Evolutionary conservation across 2,888 invertebrate species (phyloP).

Genomic region (Caenorhabditis sp.): DNA sequence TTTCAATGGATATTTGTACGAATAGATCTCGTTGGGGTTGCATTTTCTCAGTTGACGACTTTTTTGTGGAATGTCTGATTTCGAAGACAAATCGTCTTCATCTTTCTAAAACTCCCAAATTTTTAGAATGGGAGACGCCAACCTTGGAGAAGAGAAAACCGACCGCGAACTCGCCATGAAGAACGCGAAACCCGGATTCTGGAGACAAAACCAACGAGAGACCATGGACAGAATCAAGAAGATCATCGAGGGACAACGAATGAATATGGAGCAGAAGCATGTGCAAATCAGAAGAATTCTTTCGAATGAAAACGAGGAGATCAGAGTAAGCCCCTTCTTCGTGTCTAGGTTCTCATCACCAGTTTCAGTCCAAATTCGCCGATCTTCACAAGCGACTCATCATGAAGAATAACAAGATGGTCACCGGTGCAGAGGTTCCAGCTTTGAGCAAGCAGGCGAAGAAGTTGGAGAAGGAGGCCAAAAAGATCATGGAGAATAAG

Average conservation of each 20-base stretch:
- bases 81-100: too few species aligned
- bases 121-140: slow-evolving; percentile 40
- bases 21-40: too few species aligned
- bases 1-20: too few species aligned
- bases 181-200: slow-evolving; percentile 62
- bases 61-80: too few species aligned
- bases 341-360: too few species aligned
- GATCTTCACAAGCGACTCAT: slow-evolving; percentile 61
- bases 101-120: too few species aligned
- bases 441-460: slow-evolving; percentile 46
- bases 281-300: slow-evolving; percentile 51
- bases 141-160: slow-evolving; percentile 47
- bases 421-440: slow-evolving; percentile 6
- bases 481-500: slow-evolving; percentile 52
- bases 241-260: slow-evolving; percentile 40
- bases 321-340: slow-evolving; percentile 32
- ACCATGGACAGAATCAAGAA: slow-evolving; percentile 58
- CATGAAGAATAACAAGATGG: slow-evolving; percentile 61
- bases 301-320: slow-evolving; percentile 32
- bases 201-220: slow-evolving; percentile 53
- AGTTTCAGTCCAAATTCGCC: slow-evolving; percentile 62
- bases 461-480: slow-evolving; percentile 52
- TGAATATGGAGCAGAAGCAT: slow-evolving; percentile 60
- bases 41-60: too few species aligned
- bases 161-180: slow-evolving; percentile 56